These are phyloP conservation scores for Macrophya annulata DNA, from an alignment of 2,888 invertebrate species.

Conservation along the genomic window DNA sequence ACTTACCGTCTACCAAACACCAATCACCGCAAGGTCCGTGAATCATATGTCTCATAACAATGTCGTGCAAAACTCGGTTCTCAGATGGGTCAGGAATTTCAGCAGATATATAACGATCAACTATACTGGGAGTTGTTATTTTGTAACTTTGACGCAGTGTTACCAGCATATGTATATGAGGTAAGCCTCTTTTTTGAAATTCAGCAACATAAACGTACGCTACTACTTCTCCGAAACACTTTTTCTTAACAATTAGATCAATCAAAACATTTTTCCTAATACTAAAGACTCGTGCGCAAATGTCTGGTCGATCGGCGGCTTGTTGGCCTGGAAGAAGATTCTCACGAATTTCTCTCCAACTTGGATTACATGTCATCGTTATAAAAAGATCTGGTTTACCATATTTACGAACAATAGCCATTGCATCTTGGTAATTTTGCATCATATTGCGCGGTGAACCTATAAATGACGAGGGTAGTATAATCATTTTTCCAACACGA, in stretches of 20 bases:
- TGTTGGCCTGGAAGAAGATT: constrained; percentile 58
- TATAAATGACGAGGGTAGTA: constrained; percentile 62
- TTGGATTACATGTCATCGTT: constrained; percentile 58
- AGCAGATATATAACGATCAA: constrained; percentile 65
- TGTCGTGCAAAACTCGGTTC: constrained; percentile 67
- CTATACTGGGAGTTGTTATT: constrained; percentile 60
- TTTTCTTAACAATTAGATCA: constrained; percentile 57
- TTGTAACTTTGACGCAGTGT: constrained; percentile 60
- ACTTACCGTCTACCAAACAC: constrained; percentile 64
- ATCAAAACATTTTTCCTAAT: constrained; percentile 60
- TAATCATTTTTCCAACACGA: constrained; percentile 57
- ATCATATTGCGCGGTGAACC: constrained; percentile 63
- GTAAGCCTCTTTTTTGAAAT: constrained; percentile 63
- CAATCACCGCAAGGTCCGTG: constrained; percentile 73
- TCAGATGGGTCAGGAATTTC: constrained; percentile 72
- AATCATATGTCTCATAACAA: constrained; percentile 73
- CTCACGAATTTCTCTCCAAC: constrained; percentile 62
- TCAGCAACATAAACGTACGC: constrained; percentile 61
- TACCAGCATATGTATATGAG: constrained; percentile 62
- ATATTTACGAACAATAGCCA: constrained; percentile 61
- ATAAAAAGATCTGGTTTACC: constrained; percentile 60
- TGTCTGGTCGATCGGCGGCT: constrained; percentile 62
- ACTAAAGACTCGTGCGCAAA: constrained; percentile 60
- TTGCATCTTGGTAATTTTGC: constrained; percentile 63
- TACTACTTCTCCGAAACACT: constrained; percentile 59